These are phyloP conservation scores for Caenorhabditis doughertyi DNA, from an alignment of 2,888 invertebrate genomes.

Conservation along the genomic window DNA sequence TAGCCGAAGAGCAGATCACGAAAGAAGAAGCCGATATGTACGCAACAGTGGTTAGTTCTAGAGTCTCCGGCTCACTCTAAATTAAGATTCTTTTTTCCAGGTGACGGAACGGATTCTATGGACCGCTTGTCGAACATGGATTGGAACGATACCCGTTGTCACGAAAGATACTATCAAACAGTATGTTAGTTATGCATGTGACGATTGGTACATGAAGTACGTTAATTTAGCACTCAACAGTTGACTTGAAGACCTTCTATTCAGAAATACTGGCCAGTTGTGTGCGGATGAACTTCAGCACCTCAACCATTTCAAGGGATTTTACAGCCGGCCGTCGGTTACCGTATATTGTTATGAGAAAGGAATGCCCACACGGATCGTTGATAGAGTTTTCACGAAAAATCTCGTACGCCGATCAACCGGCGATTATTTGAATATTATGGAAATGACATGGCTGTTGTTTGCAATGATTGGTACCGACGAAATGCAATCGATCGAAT, in stretches of 20 bases:
- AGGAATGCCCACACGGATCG: constrained; percentile 25
- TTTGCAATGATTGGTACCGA: constrained; percentile 52
- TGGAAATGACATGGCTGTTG: constrained; percentile 28
- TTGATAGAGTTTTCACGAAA: constrained; percentile 24
- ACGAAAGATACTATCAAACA: not conserved
- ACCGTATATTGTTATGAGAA: constrained; percentile 40
- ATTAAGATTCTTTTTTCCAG: constrained; percentile 2
- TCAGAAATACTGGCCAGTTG: constrained; percentile 24
- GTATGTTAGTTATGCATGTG: constrained; percentile 21
- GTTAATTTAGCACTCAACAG: too few species aligned
- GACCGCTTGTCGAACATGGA: constrained; percentile 40
- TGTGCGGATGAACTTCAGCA: constrained; percentile 31
- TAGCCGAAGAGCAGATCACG: not conserved
- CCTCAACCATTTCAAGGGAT: not conserved
- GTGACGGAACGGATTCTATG: constrained; percentile 41
- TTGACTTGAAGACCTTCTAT: too few species aligned
- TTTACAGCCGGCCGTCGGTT: constrained; percentile 11
- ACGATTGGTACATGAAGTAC: constrained; percentile 49
- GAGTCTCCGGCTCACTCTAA: not conserved
- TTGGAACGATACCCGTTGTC: constrained; percentile 18
- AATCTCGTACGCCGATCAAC: constrained; percentile 42
- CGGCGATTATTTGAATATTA: constrained; percentile 20
- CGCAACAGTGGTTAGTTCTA: constrained; percentile 8
- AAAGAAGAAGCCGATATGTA: constrained; percentile 23
- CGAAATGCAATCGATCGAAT: constrained; percentile 44